Evolutionary conservation across 2,888 invertebrate species (phyloP).

Genomic region (Drosophila meridiana): DNA sequence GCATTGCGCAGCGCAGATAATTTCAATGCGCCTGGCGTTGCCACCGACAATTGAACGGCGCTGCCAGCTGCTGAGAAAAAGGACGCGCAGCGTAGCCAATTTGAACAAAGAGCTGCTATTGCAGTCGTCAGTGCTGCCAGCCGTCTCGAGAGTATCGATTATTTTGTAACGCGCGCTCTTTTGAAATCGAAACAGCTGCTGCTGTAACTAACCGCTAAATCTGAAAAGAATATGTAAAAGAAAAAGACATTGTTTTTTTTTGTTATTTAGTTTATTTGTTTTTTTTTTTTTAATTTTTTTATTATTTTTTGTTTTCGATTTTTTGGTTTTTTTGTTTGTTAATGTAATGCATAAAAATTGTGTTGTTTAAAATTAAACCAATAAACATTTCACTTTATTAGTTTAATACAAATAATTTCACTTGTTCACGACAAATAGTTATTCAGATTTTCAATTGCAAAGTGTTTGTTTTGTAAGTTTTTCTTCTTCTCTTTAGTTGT

Average conservation of each 20-base stretch:
- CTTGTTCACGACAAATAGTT: conserved; percentile 64
- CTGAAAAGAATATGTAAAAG: neutral
- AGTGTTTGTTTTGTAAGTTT: conserved; percentile 30
- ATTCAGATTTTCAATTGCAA: conserved; percentile 60
- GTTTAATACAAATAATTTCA: conserved; percentile 72
- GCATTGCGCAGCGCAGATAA: conserved; percentile 47
- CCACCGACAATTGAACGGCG: conserved; percentile 20
- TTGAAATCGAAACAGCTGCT: neutral
- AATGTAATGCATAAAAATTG: conserved; percentile 75
- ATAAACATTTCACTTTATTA: conserved; percentile 75
- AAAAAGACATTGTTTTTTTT: conserved; percentile 2
- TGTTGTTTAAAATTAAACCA: conserved; percentile 72
- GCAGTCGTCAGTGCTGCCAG: neutral
- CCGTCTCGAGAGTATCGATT: conserved; percentile 8
- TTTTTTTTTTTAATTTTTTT: conserved; percentile 38
- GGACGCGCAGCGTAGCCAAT: neutral
- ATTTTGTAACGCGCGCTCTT: neutral
- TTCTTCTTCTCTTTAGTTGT: conserved; percentile 41
- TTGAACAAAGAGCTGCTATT: neutral
- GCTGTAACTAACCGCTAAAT: neutral
- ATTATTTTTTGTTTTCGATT: conserved; percentile 36
- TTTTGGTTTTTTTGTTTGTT: conserved; percentile 35
- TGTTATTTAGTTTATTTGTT: conserved; percentile 60
- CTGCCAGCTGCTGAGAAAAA: conserved; percentile 31
- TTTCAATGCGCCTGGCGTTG: conserved; percentile 47